Evolutionary conservation across 1,140 invertebrate genomes (phyloP).

Genomic region (Zaprionus africanus): DNA sequence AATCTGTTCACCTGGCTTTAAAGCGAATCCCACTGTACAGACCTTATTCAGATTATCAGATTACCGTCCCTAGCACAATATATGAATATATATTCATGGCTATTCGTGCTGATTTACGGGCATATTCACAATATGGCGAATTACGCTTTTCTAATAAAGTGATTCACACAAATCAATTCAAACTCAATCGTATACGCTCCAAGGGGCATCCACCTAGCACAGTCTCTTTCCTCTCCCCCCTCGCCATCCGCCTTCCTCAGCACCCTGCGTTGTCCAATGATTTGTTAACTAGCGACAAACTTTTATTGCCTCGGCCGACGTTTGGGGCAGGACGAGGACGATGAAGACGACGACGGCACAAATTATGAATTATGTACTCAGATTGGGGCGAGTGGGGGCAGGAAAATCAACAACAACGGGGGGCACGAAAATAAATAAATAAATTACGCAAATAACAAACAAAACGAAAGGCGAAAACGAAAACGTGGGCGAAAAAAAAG

Average conservation of each 20-base stretch:
- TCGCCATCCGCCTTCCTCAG: background rate
- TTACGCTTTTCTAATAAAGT: conserved; percentile 8
- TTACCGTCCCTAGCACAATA: no score
- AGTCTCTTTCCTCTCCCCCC: background rate
- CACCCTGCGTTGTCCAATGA: conserved; percentile 43
- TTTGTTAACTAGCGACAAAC: conserved; percentile 75
- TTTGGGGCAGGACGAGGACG: conserved; percentile 12
- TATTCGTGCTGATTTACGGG: conserved; percentile 2
- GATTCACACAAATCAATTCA: conserved; percentile 36
- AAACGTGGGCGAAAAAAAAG: conserved; percentile 3
- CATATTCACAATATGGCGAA: conserved; percentile 4
- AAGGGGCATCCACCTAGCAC: background rate
- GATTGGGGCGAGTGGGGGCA: conserved; percentile 14
- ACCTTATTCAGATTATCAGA: no score
- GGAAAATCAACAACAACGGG: conserved; percentile 27
- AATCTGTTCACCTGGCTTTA: no score
- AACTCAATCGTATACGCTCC: conserved; percentile 22
- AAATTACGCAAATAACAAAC: conserved; percentile 63
- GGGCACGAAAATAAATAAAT: conserved; percentile 67
- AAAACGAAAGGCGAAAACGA: conserved; percentile 29
- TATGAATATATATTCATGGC: background rate
- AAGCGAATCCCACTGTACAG: no score
- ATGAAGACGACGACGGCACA: conserved; percentile 40
- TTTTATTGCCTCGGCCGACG: conserved; percentile 68
- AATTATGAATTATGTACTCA: conserved; percentile 80